Percentiles rank a stretch among this genome's conserved stretches.
Evolutionary conservation across 2,113 vertebrate species (phyloP).

Genomic region (Actenoides lindsayi): DNA sequence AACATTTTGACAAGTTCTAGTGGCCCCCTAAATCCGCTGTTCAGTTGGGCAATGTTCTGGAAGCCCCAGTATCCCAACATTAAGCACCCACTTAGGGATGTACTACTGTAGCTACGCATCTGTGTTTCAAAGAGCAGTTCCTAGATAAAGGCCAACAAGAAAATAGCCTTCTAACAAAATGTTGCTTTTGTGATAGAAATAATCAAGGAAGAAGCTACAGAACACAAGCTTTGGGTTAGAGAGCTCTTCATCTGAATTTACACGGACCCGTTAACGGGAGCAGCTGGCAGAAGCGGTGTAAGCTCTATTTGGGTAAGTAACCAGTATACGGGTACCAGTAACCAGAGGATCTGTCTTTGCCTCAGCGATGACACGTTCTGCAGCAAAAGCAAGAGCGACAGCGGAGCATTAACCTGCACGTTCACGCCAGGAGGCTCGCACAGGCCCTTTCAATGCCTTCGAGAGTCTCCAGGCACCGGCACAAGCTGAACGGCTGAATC

Average conservation of each 20-base stretch:
- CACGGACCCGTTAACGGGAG: rapidly evolving
- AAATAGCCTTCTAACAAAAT: background rate
- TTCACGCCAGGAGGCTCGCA: rapidly evolving
- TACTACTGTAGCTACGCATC: rapidly evolving
- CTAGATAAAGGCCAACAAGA: background rate
- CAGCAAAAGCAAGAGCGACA: rapidly evolving
- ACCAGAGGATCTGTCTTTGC: rapidly evolving
- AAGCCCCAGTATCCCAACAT: background rate
- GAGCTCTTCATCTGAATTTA: rapidly evolving
- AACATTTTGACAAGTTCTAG: background rate
- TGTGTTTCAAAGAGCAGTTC: background rate
- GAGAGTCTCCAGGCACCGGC: rapidly evolving
- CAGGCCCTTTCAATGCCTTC: background rate
- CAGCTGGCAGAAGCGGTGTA: rapidly evolving
- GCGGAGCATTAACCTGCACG: rapidly evolving
- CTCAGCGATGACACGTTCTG: rapidly evolving
- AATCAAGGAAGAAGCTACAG: background rate
- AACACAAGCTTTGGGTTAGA: no score
- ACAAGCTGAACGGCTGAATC: rapidly evolving
- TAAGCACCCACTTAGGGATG: background rate
- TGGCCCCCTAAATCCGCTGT: rapidly evolving
- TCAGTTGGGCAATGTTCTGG: background rate
- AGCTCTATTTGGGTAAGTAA: rapidly evolving
- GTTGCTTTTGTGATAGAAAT: rapidly evolving
- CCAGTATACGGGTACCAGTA: rapidly evolving